Evolutionary conservation across 1,140 invertebrate genomes (phyloP).

Genomic region (Nasonia longicornis): DNA sequence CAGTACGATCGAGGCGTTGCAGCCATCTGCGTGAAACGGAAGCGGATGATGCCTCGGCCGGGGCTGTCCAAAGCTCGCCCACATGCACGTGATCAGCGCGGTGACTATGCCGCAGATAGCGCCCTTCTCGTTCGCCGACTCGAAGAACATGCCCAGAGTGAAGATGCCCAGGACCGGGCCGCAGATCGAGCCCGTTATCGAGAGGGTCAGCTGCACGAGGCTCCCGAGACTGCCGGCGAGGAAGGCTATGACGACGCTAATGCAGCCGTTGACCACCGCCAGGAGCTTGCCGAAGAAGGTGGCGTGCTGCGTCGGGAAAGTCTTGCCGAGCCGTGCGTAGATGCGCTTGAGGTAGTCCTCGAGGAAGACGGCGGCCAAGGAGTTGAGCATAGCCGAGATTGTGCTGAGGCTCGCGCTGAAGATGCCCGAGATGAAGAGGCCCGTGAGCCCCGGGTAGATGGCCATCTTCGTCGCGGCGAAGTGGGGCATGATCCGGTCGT

Average conservation of each 20-base stretch:
- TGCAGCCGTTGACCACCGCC: conserved; percentile 77
- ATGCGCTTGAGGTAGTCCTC: conserved; percentile 81
- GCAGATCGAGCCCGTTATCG: conserved; percentile 82
- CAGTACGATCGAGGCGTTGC: conserved; percentile 56
- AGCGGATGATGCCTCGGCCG: conserved; percentile 73
- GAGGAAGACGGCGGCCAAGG: conserved; percentile 85
- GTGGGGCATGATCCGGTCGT: conserved; percentile 61
- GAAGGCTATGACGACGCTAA: conserved; percentile 79
- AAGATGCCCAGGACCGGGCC: conserved; percentile 85
- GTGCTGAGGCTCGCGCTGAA: conserved; percentile 86
- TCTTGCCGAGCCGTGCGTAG: conserved; percentile 47
- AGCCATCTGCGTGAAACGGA: conserved; percentile 73
- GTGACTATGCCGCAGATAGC: conserved; percentile 76
- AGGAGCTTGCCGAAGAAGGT: conserved; percentile 70
- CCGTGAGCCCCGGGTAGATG: conserved; percentile 76
- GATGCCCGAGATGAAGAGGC: conserved; percentile 72
- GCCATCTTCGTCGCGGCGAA: conserved; percentile 83
- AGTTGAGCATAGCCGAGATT: conserved; percentile 87
- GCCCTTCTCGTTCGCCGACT: conserved; percentile 78
- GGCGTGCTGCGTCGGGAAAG: conserved; percentile 65
- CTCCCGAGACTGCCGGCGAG: conserved; percentile 78
- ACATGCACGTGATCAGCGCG: conserved; percentile 78
- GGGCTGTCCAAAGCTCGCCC: conserved; percentile 86
- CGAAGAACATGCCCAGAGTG: conserved; percentile 81
- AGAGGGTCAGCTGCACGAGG: conserved; percentile 79